A percentile compares a stretch with the other conserved stretches of the same genome.
These are phyloP conservation scores for Hesperophylax magnus DNA, from an alignment of 1,140 invertebrate genomes.

Conservation along the genomic window DNA sequence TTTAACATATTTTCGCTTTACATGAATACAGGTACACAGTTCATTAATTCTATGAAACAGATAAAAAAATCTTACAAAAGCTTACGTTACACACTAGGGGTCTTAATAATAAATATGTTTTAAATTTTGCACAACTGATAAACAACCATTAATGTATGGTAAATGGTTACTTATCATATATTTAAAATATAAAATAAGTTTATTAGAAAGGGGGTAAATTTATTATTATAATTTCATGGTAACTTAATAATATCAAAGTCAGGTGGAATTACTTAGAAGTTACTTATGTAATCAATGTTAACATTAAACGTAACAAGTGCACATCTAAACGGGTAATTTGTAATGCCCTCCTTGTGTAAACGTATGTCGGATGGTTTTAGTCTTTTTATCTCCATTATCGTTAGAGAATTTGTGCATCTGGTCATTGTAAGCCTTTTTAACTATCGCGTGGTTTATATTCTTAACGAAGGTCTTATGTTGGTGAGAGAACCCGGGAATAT, in stretches of 20 bases:
- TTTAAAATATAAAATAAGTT: too few species aligned
- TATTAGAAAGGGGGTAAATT: too few species aligned
- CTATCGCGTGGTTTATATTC: conserved; percentile 42
- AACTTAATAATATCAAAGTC: too few species aligned
- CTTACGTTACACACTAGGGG: background rate
- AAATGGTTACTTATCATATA: too few species aligned
- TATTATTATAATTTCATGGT: too few species aligned
- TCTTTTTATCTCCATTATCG: conserved; percentile 15
- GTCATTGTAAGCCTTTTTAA: conserved; percentile 32
- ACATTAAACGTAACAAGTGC: too few species aligned
- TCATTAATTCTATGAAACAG: conserved; percentile 5
- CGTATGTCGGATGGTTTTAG: conserved; percentile 14
- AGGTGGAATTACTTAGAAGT: too few species aligned
- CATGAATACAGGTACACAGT: conserved; percentile 26
- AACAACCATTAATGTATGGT: too few species aligned
- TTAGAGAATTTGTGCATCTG: conserved; percentile 5
- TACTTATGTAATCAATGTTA: too few species aligned
- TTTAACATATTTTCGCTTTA: background rate
- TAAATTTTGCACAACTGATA: too few species aligned
- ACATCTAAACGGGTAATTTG: background rate
- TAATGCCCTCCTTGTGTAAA: conserved; percentile 34
- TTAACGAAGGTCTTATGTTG: conserved; percentile 50
- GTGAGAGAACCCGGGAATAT: conserved; percentile 39
- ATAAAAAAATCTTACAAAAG: background rate
- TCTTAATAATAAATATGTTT: too few species aligned